These are phyloP conservation scores for Ceratosolen solmsi DNA, from an alignment of 1,140 invertebrate species.

Conservation along the genomic window DNA sequence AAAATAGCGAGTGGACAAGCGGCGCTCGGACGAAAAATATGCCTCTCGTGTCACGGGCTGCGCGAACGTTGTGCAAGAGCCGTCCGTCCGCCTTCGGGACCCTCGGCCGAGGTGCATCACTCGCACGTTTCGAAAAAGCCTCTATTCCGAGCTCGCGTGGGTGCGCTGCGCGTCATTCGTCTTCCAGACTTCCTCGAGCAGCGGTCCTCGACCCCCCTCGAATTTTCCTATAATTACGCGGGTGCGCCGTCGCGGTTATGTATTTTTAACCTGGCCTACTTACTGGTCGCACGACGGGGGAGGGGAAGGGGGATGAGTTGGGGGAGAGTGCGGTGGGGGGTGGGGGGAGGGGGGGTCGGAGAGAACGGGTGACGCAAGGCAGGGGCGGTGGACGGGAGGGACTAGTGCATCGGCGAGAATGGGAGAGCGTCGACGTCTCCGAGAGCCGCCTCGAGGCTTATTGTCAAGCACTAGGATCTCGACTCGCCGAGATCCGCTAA, in stretches of 20 bases:
- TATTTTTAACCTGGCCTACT: constrained; percentile 47
- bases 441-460: too few species aligned
- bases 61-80: background rate
- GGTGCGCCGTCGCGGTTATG: background rate
- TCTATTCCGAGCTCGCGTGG: constrained; percentile 36
- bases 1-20: background rate
- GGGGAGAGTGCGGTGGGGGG: too few species aligned
- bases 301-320: too few species aligned
- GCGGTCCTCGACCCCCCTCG: constrained; percentile 42
- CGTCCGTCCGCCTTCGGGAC: background rate
- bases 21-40: background rate
- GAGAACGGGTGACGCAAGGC: too few species aligned
- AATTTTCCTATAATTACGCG: constrained; percentile 12
- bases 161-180: background rate
- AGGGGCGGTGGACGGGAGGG: too few species aligned
- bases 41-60: background rate
- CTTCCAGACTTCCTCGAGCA: background rate
- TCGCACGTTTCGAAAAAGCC: constrained; percentile 15
- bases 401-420: too few species aligned
- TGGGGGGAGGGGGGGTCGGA: too few species aligned
- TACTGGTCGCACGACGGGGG: background rate
- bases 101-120: constrained; percentile 9
- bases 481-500: too few species aligned
- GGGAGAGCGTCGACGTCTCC: too few species aligned
- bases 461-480: too few species aligned